A percentile compares a stretch with the other conserved stretches of the same genome.
These are phyloP conservation scores for Byasa hedistus DNA, from an alignment of 2,888 invertebrate species.

Conservation along the genomic window DNA sequence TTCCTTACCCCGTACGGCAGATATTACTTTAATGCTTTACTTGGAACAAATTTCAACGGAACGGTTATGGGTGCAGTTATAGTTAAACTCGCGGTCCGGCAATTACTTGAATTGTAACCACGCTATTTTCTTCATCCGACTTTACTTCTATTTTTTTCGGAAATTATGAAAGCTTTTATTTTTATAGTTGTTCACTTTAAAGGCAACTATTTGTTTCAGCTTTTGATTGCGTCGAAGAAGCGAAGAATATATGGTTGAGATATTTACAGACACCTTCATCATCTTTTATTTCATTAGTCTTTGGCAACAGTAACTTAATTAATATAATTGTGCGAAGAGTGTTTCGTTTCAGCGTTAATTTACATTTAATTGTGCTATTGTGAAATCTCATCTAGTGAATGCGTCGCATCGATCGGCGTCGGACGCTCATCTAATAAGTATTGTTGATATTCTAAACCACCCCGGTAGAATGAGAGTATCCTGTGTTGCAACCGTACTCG, in stretches of 20 bases:
- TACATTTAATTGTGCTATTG: conserved; percentile 58
- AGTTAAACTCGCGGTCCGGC: conserved; percentile 59
- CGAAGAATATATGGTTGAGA: no score
- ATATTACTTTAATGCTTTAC: conserved; percentile 65
- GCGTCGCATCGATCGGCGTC: conserved; percentile 54
- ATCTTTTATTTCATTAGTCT: no score
- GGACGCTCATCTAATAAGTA: conserved; percentile 56
- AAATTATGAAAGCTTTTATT: conserved; percentile 1
- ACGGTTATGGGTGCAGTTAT: conserved; percentile 61
- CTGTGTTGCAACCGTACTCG: conserved; percentile 64
- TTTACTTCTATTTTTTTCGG: conserved; percentile 39
- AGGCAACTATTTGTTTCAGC: background rate
- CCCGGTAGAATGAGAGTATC: conserved; percentile 48
- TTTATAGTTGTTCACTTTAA: background rate
- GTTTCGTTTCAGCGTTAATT: conserved; percentile 52
- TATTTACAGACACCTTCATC: no score
- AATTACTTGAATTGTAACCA: conserved; percentile 61
- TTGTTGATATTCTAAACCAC: conserved; percentile 74
- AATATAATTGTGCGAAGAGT: conserved; percentile 27
- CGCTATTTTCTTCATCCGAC: conserved; percentile 43
- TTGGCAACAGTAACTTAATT: no score
- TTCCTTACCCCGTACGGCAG: conserved; percentile 53
- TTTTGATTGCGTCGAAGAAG: background rate
- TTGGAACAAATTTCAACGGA: conserved; percentile 53
- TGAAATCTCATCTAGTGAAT: conserved; percentile 71